Base-by-base conservation (phyloP, 2,113 vertebrate species). In the Coracopsis vasa region DNA sequence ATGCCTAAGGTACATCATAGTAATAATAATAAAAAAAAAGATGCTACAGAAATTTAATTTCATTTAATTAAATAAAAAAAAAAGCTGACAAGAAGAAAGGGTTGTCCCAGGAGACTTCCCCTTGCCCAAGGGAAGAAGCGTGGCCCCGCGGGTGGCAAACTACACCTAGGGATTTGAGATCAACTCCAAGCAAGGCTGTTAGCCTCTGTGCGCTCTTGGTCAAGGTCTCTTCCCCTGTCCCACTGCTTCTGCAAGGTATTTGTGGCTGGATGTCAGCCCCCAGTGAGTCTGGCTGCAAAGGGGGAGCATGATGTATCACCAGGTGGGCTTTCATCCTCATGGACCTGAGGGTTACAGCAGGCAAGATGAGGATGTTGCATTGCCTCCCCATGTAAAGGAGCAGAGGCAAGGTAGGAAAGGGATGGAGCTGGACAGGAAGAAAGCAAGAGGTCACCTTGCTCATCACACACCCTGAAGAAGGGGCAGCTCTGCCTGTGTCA, bases 1-100 rank as follows among this genome's bases (percentile, higher is more conserved):
- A 58, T 50, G 91, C 94, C 92, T 80, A 33, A 71, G 94, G 94
- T 82, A 50, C 31, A 29, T 31, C 70, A 31, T 29, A 66, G 37
- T 25, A 78, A 56, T n/a, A 58, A 79, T 31, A 44, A 35, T n/a
- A 66, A 25, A 60, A 65, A 11, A 39, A 25, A 72, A 83, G 48
- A 86, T 80, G 87, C 80, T 91, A 35, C 67, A 56, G 61, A 95
- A 92, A 94, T 70, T 74, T 96, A 94, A 94, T 95, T 92, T 82
- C 3, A 41, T 65, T 88, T 94, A 94, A 94, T 91, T 90, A 94
- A 85, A 86, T 71, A 44, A 18, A 56, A 20, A 91, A n/a, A 48
- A 37, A 35, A 21, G 4, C 33, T 1, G 4, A 56, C 0, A 1
- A 96, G 88, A 93, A 92, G n/a, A 86, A 95, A 88, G 66, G 70